Evolutionary conservation across 2,797 vertebrate genomes (phyloP), one percentile per base, ranked within the genome.

Genomic region (Helarctos malayanus): DNA sequence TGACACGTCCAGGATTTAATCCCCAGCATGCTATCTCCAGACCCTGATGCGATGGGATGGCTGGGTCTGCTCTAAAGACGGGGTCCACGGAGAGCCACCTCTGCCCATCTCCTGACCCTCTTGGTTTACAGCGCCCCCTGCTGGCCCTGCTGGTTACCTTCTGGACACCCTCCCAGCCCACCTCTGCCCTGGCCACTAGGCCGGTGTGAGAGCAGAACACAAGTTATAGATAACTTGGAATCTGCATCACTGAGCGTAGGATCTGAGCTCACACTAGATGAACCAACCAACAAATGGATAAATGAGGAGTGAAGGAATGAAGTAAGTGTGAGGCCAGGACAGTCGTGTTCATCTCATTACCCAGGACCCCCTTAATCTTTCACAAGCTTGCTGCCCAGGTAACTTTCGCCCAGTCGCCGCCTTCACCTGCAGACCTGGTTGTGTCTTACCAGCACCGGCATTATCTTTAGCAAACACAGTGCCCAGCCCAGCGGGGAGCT

Each of bases 381-480:
- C 27, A 7, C 32, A 13, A 21, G 41, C 19, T 25, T 52, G 75
- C 68, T 65, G 65, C 52, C 35, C 59, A 4, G 32, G 6, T 52
- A 38, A 16, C 7, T 10, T 52, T 27, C 54, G 41, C 7, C 29
- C 29, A 57, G 14, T 38, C 11, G 57, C 32, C 56, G 12, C 23
- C 14, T 38, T n/a, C 52, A 29, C 57, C 23, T 69, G 61, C 12
- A 16, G 16, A 45, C 38, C 54, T 5, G 38, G 38, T 7, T 52
- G 52, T 57, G 35, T 49, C 54, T 41, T 83, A 49, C 38, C 1
- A 32, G 63, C 27, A 19, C 9, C 3, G 0, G 54, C 3, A 13
- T 54, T 47, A 38, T 38, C 65, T 65, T 63, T 25, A n/a, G 49
- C 10, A 21, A 52, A 9, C 0, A n/a, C 3, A 0, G 27, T 0